A percentile compares a stretch with the other conserved stretches of the same genome.
phyloP scores from a whole-genome alignment of 2,888 invertebrate species.

The Euplexia lucipara region DNA sequence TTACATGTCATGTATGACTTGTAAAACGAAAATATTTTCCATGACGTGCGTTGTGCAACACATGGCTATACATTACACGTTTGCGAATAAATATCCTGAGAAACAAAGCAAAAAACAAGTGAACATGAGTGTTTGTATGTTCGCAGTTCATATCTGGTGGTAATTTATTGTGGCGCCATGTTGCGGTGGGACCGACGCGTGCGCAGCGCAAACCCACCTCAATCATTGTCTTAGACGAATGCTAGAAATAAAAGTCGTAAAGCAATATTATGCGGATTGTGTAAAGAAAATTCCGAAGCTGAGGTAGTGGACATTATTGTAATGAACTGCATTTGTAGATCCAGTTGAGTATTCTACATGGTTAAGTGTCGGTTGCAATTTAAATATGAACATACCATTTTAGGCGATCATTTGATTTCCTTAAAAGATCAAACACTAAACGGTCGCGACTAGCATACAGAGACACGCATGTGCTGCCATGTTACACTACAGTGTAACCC shows the following conservation, averaged over 20 bases:
- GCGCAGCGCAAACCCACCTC: slow-evolving; percentile 59
- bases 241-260: slow-evolving; percentile 50
- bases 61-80: slow-evolving; percentile 45
- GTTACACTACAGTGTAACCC: slow-evolving; percentile 25
- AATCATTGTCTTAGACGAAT: slow-evolving; percentile 61
- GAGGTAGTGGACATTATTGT: slow-evolving; percentile 1
- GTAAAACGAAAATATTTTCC: slow-evolving; percentile 44
- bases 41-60: slow-evolving; percentile 50
- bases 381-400: slow-evolving; percentile 44
- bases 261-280: slow-evolving; percentile 28
- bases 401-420: slow-evolving; percentile 51
- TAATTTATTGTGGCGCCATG: slow-evolving; percentile 78
- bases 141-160: slow-evolving; percentile 72
- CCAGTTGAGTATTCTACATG: slow-evolving; percentile 6
- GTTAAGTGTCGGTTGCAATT: slow-evolving; percentile 38
- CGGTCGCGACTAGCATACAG: slow-evolving; percentile 30
- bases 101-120: slow-evolving; percentile 65
- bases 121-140: slow-evolving; percentile 68
- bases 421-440: slow-evolving; percentile 47
- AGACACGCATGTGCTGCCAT: slow-evolving; percentile 39
- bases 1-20: slow-evolving; percentile 32
- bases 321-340: slow-evolving; percentile 8
- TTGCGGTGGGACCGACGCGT: slow-evolving; percentile 63
- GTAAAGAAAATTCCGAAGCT: background rate
- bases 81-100: slow-evolving; percentile 63